Evolutionary conservation across 2,888 invertebrate genomes (phyloP), one percentile per base, ranked within the genome.

Genomic region (Drosophila robusta): DNA sequence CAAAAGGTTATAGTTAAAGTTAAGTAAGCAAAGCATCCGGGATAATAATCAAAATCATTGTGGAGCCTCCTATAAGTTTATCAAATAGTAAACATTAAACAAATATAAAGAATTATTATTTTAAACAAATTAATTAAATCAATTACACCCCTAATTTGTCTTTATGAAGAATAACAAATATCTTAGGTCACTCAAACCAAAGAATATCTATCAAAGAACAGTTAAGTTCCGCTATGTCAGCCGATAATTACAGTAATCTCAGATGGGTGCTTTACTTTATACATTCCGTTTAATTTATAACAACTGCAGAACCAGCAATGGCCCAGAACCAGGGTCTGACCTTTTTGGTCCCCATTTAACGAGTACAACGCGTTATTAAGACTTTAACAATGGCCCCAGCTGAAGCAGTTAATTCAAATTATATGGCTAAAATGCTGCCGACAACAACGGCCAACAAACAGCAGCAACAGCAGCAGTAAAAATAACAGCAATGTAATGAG

Each of bases 331-430:
- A n/a, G 38, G 36, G 14, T 18, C 41, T 67, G 67, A 73, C 74
- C 61, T 61, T 44, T 73, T 61, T 49, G 55, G n/a, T 42, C 26
- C 26, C 22, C 26, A 45, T 46, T 41, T 32, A 24, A 47, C 29
- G 14, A 41, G 22, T 36, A 44, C 32, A 38, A 66, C 51, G 9
- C 32, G 32, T 42, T 50, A 66, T 62, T 62, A 50, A 66, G 63
- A 57, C 51, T 56, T 64, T 46, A 63, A 47, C 54, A 45, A 34
- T 14, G 46, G 36, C 24, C 36, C 34, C 39, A 70, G 51, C n/a
- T 16, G 34, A 39, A 32, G 60, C 56, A 61, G 65, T 66, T 63
- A 57, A 75, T 67, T 66, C 56, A 61, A 75, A 75, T 75, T 75
- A 75, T 67, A 75, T 64, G 38, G 45, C 68, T 63, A 51, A 54